A percentile compares a stretch with the other conserved stretches of the same genome.
These are phyloP conservation scores for Promerops cafer DNA, from an alignment of 2,113 vertebrate species.

Conservation along the genomic window DNA sequence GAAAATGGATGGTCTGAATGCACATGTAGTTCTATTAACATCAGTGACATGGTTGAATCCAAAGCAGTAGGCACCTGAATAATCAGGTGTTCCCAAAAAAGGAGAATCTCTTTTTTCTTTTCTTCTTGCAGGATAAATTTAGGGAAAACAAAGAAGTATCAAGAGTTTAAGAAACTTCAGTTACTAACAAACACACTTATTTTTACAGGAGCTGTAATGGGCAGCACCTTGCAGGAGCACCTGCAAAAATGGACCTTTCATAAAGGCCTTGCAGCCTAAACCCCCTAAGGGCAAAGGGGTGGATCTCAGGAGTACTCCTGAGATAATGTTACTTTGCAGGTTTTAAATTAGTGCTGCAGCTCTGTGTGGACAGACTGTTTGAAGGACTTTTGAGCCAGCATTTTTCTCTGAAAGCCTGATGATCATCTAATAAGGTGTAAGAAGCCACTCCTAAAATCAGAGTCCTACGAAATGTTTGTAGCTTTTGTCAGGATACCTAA, in stretches of 20 bases:
- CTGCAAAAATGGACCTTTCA: not conserved
- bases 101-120: not conserved
- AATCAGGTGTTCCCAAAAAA: not conserved
- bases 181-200: not conserved
- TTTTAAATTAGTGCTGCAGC: not conserved
- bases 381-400: not conserved
- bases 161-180: not conserved
- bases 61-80: not conserved
- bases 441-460: not conserved
- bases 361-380: not conserved
- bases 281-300: not conserved
- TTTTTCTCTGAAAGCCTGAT: not conserved
- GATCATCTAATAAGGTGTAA: not conserved
- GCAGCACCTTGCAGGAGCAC: not conserved
- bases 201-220: not conserved
- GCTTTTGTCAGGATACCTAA: not conserved
- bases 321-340: not conserved
- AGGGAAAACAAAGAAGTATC: not conserved
- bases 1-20: not conserved
- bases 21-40: fast-evolving
- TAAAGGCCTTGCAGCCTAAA: not conserved
- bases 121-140: not conserved
- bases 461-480: not conserved
- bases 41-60: not conserved
- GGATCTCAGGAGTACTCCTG: not conserved